Percentiles rank a stretch among this genome's conserved stretches.
Evolutionary conservation across 2,113 vertebrate species (phyloP).

Genomic region (Dipodomys stephensi): DNA sequence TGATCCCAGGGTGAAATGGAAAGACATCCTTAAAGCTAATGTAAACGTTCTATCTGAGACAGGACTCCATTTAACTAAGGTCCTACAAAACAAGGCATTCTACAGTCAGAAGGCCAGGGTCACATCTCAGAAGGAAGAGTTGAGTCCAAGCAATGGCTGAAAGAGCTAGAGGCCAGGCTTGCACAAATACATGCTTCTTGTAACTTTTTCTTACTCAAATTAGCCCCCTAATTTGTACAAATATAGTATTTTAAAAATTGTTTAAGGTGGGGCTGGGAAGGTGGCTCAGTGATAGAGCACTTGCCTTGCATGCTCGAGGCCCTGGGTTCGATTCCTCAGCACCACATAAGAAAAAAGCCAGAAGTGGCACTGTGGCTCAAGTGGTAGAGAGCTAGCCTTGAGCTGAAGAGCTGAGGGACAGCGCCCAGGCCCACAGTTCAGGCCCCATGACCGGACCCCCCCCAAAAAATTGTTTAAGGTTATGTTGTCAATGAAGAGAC

Average conservation of each 20-base stretch:
- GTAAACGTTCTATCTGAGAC: neutral
- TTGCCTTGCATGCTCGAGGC: too few species aligned
- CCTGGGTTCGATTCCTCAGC: too few species aligned
- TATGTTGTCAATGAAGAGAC: neutral
- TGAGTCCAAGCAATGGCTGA: too few species aligned
- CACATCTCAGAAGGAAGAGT: neutral
- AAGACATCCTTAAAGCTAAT: neutral
- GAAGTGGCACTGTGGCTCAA: too few species aligned
- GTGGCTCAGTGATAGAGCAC: too few species aligned
- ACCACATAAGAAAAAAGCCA: too few species aligned
- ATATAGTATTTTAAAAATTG: neutral
- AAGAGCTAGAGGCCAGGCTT: neutral
- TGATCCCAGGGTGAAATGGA: neutral
- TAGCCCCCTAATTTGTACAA: neutral
- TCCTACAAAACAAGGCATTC: neutral
- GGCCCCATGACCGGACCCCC: too few species aligned
- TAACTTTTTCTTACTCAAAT: neutral
- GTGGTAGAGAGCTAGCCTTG: too few species aligned
- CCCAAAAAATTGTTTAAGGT: neutral
- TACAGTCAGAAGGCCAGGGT: neutral
- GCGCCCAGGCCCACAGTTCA: too few species aligned
- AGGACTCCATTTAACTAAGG: neutral
- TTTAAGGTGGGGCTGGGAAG: neutral
- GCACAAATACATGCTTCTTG: too few species aligned
- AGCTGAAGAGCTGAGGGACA: too few species aligned